Base-by-base conservation (phyloP, 2,888 invertebrate species). In the Tineola bisselliella region DNA sequence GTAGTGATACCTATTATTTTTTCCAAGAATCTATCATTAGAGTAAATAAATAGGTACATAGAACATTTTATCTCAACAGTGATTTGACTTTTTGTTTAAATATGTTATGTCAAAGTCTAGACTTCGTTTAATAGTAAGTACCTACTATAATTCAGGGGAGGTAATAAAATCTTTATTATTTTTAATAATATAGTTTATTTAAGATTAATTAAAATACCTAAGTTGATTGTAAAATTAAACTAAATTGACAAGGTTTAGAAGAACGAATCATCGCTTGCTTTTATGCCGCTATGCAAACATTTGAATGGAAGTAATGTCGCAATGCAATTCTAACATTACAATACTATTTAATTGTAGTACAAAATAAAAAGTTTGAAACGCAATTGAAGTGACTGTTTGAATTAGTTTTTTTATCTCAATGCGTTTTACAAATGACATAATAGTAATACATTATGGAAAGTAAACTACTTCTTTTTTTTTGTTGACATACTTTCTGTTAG, bases 381-480 rank as follows among this genome's bases (percentile, higher is more conserved):
- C 25, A 54, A 54, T 12, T 54, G 11, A 54, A 48, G 48, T 48
- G 48, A 48, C 48, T 48, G 48, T 15, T 15, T 15, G 25, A n/a
- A 3, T 18, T 13, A 13, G 15, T 54, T 54, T 54, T 13, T 25
- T 54, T 54, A 19, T 19, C n/a, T 54, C 25, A 25, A 25, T 54
- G 25, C n/a, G 54, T 18, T 54, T 25, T 54, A 54, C 54, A n/a
- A 12, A 54, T 54, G 54, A 54, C 25, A 54, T 54, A 54, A 54
- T 38, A 38, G 4, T 25, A 25, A 25, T 48, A 48, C 54, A 54
- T 25, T 25, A 25, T 18, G 25, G 54, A 54, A 54, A 25, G 18
- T 54, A 12, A 54, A 18, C 54, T 12, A 3, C 17, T 25, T 54
- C 13, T 48, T 48, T 54, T 19, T 54, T 54, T 25, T 54, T 54